These are phyloP conservation scores for Pilophorus perplexus DNA, from an alignment of 2,888 invertebrate species.

Conservation along the genomic window DNA sequence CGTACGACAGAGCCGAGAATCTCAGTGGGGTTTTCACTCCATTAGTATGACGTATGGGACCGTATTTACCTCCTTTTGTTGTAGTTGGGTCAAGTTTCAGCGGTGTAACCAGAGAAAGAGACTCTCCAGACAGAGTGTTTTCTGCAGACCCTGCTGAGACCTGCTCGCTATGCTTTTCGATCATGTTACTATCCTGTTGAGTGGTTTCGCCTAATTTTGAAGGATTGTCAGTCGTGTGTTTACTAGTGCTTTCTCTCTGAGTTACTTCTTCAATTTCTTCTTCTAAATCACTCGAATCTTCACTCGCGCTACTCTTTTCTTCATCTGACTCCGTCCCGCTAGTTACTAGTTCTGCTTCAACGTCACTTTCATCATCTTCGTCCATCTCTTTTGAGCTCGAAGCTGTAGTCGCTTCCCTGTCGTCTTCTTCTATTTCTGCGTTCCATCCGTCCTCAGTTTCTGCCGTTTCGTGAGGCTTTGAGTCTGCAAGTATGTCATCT, in stretches of 20 bases:
- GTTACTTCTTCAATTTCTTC: constrained; percentile 20
- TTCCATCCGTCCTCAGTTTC: constrained; percentile 11
- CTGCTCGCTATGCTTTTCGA: too few relatives aligned
- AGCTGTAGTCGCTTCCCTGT: not conserved
- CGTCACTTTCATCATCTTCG: not conserved
- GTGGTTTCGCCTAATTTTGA: not conserved
- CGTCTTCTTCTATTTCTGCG: constrained; percentile 13
- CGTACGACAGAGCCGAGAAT: not conserved
- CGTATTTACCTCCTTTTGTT: constrained; percentile 20
- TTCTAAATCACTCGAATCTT: not conserved
- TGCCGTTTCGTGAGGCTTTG: not conserved
- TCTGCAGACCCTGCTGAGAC: too few relatives aligned
- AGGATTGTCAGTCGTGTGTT: not conserved
- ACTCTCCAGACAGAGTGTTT: too few relatives aligned
- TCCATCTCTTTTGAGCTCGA: not conserved
- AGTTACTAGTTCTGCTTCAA: constrained; percentile 1
- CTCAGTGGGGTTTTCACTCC: too few relatives aligned
- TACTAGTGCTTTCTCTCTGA: constrained; percentile 10
- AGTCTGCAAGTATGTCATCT: not conserved
- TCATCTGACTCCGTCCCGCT: constrained; percentile 1
- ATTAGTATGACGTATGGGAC: too few relatives aligned
- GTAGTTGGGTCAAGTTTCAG: constrained; percentile 1
- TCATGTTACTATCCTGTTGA: too few relatives aligned
- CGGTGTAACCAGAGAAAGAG: too few relatives aligned
- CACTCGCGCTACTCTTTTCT: constrained; percentile 1